Percentiles rank a stretch among this genome's conserved stretches.
These are phyloP conservation scores for Heteropelma amictum DNA, from an alignment of 2,888 invertebrate genomes.

Conservation along the genomic window DNA sequence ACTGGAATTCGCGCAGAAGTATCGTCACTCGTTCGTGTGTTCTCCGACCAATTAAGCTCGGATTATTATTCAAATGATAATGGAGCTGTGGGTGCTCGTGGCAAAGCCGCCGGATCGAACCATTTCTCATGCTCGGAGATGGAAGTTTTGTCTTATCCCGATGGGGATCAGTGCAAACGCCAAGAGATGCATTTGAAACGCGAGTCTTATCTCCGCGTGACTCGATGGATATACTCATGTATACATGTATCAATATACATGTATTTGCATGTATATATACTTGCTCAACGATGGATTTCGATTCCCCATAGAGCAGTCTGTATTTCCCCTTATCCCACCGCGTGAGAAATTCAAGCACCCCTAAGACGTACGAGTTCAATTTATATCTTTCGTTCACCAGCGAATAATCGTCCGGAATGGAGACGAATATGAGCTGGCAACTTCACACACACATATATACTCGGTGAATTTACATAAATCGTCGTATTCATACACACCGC, in stretches of 20 bases:
- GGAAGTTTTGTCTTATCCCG: conserved; percentile 27
- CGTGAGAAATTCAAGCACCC: conserved; percentile 25
- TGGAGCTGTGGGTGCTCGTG: neutral
- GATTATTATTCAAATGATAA: conserved; percentile 23
- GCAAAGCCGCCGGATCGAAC: neutral
- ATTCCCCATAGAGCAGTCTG: neutral
- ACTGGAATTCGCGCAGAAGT: too few species aligned
- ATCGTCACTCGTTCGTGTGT: too few species aligned
- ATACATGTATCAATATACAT: too few species aligned
- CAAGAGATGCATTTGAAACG: conserved; percentile 19
- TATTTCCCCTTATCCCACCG: neutral
- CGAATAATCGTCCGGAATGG: conserved; percentile 44
- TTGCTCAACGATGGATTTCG: conserved; percentile 33
- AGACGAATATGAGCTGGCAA: conserved; percentile 8
- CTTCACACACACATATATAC: neutral
- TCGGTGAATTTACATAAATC: conserved; percentile 8
- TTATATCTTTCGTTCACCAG: conserved; percentile 43
- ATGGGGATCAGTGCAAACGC: conserved; percentile 23
- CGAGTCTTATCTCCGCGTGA: conserved; percentile 25
- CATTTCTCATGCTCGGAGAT: conserved; percentile 36
- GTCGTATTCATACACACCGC: neutral
- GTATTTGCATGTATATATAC: too few species aligned
- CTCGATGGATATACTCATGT: conserved; percentile 13
- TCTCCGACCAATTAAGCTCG: neutral
- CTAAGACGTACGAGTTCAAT: conserved; percentile 49